Evolutionary conservation across 2,113 vertebrate genomes (phyloP).

Genomic region (Sylvilagus bachmani): DNA sequence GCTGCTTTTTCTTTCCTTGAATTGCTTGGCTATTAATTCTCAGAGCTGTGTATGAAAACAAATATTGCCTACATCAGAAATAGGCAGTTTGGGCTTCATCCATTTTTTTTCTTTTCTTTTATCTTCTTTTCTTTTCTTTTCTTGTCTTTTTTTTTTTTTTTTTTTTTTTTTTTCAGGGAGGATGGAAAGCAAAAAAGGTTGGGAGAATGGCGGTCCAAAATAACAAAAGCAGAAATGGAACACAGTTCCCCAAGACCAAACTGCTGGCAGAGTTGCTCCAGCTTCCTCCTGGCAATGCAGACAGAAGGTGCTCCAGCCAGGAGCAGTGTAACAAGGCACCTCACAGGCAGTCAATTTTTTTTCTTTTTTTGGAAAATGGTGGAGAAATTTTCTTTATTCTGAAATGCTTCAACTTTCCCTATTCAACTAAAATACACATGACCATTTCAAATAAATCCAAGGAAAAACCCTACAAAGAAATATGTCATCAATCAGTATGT

Average conservation of each 20-base stretch:
- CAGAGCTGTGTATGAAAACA: conserved; percentile 16
- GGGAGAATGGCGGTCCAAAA: too few species aligned
- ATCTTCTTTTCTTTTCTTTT: neutral
- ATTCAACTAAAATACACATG: neutral
- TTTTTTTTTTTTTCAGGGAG: too few species aligned
- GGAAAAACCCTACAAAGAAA: neutral
- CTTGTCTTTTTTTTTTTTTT: too few species aligned
- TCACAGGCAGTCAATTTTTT: neutral
- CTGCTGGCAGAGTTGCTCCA: too few species aligned
- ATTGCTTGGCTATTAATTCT: conserved; percentile 37
- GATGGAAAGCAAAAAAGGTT: too few species aligned
- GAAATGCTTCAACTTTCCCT: neutral
- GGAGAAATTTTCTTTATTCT: neutral
- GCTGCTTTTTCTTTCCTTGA: neutral
- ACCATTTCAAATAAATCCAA: neutral
- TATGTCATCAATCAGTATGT: neutral
- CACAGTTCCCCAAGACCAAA: too few species aligned
- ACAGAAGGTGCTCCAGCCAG: too few species aligned
- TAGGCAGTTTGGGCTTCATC: neutral
- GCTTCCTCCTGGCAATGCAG: too few species aligned
- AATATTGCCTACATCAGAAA: conserved; percentile 29
- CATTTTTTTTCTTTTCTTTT: neutral
- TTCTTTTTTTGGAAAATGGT: fast-evolving
- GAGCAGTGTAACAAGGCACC: too few species aligned
- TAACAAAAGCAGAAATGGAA: too few species aligned